These are phyloP conservation scores for Pelobates fuscus DNA, from an alignment of 2,113 vertebrate species.

Conservation along the genomic window DNA sequence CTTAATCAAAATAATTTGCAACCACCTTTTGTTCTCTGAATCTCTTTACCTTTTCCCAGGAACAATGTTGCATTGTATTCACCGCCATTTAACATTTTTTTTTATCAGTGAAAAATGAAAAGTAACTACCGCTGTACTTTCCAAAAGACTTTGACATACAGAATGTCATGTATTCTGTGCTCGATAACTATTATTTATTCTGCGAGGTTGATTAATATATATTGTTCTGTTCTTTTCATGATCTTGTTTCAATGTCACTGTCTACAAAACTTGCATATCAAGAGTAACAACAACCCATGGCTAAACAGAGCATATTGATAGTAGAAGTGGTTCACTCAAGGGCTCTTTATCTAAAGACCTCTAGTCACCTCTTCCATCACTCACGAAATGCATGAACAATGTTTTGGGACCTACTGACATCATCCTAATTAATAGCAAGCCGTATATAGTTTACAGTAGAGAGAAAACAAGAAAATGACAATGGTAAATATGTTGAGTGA, in stretches of 20 bases:
- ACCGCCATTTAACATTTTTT: conserved; percentile 45
- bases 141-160: conserved; percentile 11
- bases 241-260: conserved; percentile 58
- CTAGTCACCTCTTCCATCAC: conserved; percentile 44
- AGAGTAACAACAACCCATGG: conserved; percentile 52
- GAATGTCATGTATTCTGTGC: conserved; percentile 47
- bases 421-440: conserved; percentile 61
- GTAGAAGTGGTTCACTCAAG: conserved; percentile 30
- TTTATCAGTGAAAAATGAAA: conserved; percentile 50
- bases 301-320: neutral
- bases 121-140: conserved; percentile 35
- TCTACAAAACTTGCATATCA: conserved; percentile 39
- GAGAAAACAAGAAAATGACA: conserved; percentile 48
- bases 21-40: neutral
- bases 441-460: conserved; percentile 59
- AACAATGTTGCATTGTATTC: conserved; percentile 54
- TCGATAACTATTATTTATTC: conserved; percentile 52
- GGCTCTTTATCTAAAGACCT: conserved; percentile 53
- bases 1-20: conserved; percentile 28
- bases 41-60: conserved; percentile 3
- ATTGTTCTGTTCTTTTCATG: conserved; percentile 54
- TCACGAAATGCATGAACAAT: conserved; percentile 53
- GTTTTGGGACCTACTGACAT: conserved; percentile 57
- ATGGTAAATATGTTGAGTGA: conserved; percentile 48
- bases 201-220: conserved; percentile 45